Base-by-base conservation (phyloP, 2,113 vertebrate genomes). In the Thamnaconus septentrionalis region DNA sequence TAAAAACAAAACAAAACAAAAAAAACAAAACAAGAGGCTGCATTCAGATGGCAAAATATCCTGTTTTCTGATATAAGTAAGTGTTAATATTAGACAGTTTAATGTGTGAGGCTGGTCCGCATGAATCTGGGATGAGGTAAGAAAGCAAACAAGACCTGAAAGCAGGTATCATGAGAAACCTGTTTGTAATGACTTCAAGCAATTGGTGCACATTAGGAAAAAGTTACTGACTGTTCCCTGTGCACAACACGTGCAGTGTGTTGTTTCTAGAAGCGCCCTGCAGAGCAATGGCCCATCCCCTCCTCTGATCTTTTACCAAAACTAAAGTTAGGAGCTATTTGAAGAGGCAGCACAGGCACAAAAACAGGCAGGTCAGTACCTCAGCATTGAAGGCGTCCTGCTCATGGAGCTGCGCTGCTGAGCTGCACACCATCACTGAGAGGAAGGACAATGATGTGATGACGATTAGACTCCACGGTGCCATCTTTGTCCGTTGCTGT, bases 341-440 rank as follows among this genome's bases (percentile, higher is more conserved):
- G 11, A 12, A 31, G 4, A 31, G 18, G 18, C 18, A 31, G 18
- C 18, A 40, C 52, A 31, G 12, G 7, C 44, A 4, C 7, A 31
- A 7, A 45, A 45, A 47, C 8, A 9, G 12, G 40, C 56, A 12
- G 10, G 31, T 0, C 4, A 31, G 6, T 82, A 93, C 92, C 91
- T 93, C 90, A 0, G 86, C 83, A 51, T 68, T 90, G 73, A 91
- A 79, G 41, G 18, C 41, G 1, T 90, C 89, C 0, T 91, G 87
- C 53, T 85, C 79, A 2, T 75, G 81, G 3, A 65, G 64, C 7
- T 71, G 66, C 1, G 61, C 54, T n/a, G 40, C 61, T 0, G 59
- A 4, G 75, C 68, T 68, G 75, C 67, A 66, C 53, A 60, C 45
- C n/a, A 66, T 6, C 70, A 83, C 41, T 6, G 66, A 64, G 1